Percentiles rank a stretch among this genome's conserved stretches.
phyloP scores from a whole-genome alignment of 2,888 invertebrate genomes.

The Brachylomia viminalis region DNA sequence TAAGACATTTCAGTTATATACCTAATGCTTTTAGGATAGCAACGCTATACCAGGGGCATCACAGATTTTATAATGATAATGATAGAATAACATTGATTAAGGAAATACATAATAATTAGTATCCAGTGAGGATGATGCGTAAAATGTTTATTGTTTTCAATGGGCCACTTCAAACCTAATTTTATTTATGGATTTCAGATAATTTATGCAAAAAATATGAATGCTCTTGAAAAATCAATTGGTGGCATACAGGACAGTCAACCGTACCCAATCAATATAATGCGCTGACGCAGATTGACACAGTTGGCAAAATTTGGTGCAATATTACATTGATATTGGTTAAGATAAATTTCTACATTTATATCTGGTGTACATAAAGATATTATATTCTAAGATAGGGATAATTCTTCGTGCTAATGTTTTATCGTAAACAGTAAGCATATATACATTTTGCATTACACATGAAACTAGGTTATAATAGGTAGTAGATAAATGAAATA shows the following conservation, averaged over 20 bases:
- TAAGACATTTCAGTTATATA: no score
- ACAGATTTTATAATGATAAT: neutral
- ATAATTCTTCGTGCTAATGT: neutral
- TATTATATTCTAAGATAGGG: no score
- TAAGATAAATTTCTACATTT: no score
- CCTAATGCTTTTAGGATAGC: no score
- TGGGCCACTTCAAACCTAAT: neutral
- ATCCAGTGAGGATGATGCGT: neutral
- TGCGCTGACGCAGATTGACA: neutral
- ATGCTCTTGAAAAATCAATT: neutral
- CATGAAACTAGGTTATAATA: neutral
- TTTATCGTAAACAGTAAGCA: neutral
- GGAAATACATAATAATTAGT: conserved; percentile 7
- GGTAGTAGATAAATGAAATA: neutral
- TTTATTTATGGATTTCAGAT: conserved; percentile 34
- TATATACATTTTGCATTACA: neutral
- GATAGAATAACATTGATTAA: neutral
- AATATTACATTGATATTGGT: neutral
- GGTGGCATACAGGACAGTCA: neutral
- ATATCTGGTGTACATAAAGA: no score
- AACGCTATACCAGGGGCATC: neutral
- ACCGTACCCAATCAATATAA: neutral
- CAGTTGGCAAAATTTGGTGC: neutral
- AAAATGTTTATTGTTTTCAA: conserved; percentile 14
- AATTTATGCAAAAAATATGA: neutral